A percentile compares a stretch with the other conserved stretches of the same genome.
These are phyloP conservation scores for Sebastes minor DNA, from an alignment of 2,797 vertebrate genomes.

Conservation along the genomic window DNA sequence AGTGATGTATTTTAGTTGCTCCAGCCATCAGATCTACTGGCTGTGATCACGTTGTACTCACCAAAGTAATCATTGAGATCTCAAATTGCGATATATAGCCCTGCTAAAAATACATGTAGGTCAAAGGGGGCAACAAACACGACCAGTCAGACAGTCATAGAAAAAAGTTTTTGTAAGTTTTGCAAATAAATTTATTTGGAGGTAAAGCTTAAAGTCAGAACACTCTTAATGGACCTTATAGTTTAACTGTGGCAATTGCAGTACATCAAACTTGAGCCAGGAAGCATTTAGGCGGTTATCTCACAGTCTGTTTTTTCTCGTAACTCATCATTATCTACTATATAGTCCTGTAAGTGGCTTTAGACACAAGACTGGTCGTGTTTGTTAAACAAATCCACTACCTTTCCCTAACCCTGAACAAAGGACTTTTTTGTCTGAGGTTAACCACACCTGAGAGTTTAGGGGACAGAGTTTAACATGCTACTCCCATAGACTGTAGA, in stretches of 20 bases:
- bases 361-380: not conserved
- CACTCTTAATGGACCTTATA: no score
- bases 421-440: not conserved
- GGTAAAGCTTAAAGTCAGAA: not conserved
- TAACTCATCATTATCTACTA: not conserved
- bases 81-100: not conserved
- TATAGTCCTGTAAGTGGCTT: not conserved
- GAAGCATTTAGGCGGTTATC: not conserved
- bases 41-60: not conserved
- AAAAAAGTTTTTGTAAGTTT: not conserved
- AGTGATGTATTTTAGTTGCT: not conserved
- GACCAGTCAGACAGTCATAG: not conserved
- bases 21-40: not conserved
- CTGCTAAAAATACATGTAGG: not conserved
- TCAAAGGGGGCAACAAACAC: fast-evolving
- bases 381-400: not conserved
- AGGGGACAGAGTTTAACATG: not conserved
- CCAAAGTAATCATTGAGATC: not conserved
- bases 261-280: not conserved
- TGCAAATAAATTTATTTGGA: not conserved
- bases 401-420: not conserved
- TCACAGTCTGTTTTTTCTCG: not conserved
- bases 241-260: not conserved
- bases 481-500: not conserved
- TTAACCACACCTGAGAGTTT: not conserved